phyloP scores from a whole-genome alignment of 2,888 invertebrate species.

The Conomelus anceps region DNA sequence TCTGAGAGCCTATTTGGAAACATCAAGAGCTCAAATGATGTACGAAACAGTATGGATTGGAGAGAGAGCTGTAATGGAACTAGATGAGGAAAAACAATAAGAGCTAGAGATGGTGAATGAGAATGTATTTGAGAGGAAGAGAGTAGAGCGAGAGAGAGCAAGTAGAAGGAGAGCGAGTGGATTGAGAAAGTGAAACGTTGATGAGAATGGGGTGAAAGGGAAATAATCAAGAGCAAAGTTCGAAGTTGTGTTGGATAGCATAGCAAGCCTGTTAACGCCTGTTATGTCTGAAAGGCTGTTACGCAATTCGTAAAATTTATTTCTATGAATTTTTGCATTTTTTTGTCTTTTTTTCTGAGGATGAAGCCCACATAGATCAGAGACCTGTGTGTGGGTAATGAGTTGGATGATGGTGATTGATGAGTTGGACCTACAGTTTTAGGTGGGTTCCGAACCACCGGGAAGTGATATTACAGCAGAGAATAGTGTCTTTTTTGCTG shows the following conservation, averaged over 20 bases:
- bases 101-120: not conserved
- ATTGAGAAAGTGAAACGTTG: not conserved
- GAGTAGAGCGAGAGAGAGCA: not conserved
- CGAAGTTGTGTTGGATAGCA: too few species aligned
- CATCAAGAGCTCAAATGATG: not conserved
- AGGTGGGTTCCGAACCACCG: too few species aligned
- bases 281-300: not conserved
- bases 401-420: too few species aligned
- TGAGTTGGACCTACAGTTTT: too few species aligned
- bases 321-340: not conserved
- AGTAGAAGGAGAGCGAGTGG: too few species aligned
- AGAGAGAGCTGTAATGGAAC: not conserved
- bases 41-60: not conserved
- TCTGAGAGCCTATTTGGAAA: not conserved
- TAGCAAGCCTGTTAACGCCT: too few species aligned
- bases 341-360: too few species aligned
- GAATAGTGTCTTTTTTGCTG: too few species aligned
- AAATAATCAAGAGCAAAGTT: not conserved
- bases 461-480: too few species aligned
- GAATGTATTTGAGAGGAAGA: not conserved
- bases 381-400: too few species aligned
- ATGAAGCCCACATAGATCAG: too few species aligned
- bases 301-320: not conserved
- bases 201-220: not conserved
- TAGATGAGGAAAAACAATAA: not conserved